Base-by-base conservation (phyloP, 1,140 invertebrate species). In the Drosophila parvula region DNA sequence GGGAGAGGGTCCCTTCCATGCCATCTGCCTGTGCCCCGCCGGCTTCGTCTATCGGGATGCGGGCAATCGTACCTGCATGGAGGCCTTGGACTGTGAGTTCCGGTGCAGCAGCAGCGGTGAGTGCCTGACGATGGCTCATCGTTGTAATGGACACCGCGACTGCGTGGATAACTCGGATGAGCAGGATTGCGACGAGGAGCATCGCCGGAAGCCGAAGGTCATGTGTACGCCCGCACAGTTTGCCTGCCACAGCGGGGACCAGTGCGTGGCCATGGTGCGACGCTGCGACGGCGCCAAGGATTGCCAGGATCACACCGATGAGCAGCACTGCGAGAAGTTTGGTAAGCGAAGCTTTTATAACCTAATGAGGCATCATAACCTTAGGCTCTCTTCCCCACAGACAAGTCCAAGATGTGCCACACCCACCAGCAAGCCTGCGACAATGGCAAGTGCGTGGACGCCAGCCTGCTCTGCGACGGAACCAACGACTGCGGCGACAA, bases 361-460 rank as follows among this genome's bases (percentile, higher is more conserved):
- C 5, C 8, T 11, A 4, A 9, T 9, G 38, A 14, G 30, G 30
- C 38, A 8, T 2, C 18, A 12, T 5, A 27, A 7, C 5, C 4
- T 58, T 58, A 51, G 41, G 28, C 55, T 45, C n/a, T 6, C 47
- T 6, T 1, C 5, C 43, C 36, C 50, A 0, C 40, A 92, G 89
- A 90, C 65, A 65, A 76, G 16, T 67, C 50, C 0, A 48, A 81
- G 92, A 38, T 91, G 92, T 89, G 96, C 32, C 91, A 92, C 32
- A 12, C 18, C 11, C 79, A 90, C 18, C 96, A 98, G 92, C 98
- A 96, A 85, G 95, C 96, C 64, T 99, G 99, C 92, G 95, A 96
- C 28, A 99, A 99, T 93, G 95, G 96, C 92, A 93, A 82, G 94
- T 96, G 96, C 69, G 93, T 96, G 48, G 94, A 93, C 4, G 81